Evolutionary conservation across 1,140 invertebrate species (phyloP).

Genomic region (Octopus sinensis): DNA sequence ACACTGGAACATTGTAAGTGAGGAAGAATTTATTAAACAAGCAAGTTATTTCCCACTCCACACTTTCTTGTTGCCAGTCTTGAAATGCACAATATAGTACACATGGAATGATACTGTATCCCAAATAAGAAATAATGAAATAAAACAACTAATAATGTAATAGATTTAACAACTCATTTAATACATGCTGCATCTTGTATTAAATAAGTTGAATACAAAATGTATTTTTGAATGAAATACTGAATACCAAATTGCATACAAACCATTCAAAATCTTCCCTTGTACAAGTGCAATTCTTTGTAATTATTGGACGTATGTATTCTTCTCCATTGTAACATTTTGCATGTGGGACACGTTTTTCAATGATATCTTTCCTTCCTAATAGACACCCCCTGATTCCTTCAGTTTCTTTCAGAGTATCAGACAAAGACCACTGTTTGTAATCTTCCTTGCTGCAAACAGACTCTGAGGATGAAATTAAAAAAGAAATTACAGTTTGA

Average conservation of each 20-base stretch:
- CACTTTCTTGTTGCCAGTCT: no score
- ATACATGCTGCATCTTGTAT: no score
- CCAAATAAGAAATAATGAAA: no score
- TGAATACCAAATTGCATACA: conserved; percentile 19
- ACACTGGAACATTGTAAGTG: no score
- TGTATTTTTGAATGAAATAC: no score
- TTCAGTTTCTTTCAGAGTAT: conserved; percentile 48
- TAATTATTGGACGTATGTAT: conserved; percentile 69
- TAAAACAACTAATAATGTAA: no score
- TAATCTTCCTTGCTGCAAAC: conserved; percentile 75
- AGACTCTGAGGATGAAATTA: conserved; percentile 37
- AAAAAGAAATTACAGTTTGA: background rate
- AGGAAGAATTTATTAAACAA: no score
- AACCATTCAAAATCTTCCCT: conserved; percentile 81
- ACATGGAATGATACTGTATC: no score
- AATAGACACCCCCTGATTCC: conserved; percentile 66
- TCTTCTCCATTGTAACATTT: conserved; percentile 78
- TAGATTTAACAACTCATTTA: no score
- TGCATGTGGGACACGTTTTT: conserved; percentile 68
- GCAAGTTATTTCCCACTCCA: no score
- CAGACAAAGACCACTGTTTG: conserved; percentile 71
- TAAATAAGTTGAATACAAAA: no score
- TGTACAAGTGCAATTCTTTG: conserved; percentile 74
- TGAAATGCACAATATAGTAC: no score
- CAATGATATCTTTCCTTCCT: conserved; percentile 73